Base-by-base conservation (phyloP, 2,888 invertebrate genomes). In the Cordylochernes scorpioides region DNA sequence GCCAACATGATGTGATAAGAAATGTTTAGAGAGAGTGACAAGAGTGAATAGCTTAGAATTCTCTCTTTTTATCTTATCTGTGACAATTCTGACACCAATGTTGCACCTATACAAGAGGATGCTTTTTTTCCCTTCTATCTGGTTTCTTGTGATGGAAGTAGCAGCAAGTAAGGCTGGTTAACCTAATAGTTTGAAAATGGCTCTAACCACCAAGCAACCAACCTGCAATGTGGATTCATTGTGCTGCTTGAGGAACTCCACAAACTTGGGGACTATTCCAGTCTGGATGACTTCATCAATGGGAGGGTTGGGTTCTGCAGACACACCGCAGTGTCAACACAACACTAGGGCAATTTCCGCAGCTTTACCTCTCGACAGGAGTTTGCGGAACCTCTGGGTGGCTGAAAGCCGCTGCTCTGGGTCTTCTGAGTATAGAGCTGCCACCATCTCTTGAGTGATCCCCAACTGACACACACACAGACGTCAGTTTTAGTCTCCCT, bases 211-310 rank as follows among this genome's bases (percentile, higher is more conserved):
- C n/a, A n/a, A n/a, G n/a, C n/a, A 10, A 19, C 35, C 45, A 56
- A 78, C 77, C 66, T 82, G 84, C 44, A 88, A 57, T 21, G 77
- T 74, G 44, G 71, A 72, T 57, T 80, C 77, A 40, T 62, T 60
- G 47, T 68, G 67, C 55, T 71, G 70, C 48, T 69, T 65, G 39
- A 91, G 61, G 55, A 88, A 84, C 51, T 74, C 71, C 17, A 91
- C 84, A 61, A 91, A 84, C 55, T 70, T 67, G 19, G 86, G 86
- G 40, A 91, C 77, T 49, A 91, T 78, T 44, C 86, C 88, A 34
- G 80, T 75, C 43, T 70, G 64, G 49, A 91, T 84, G 24, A 91
- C 88, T 62, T 84, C 84, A 55, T 88, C 82, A 44, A 91, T 91
- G 3, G 88, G 91, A 30, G 91, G 91, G 61, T 86, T 82, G 3